Base-by-base conservation (phyloP, 1,140 invertebrate species). In the Drosophila kurseongensis region DNA sequence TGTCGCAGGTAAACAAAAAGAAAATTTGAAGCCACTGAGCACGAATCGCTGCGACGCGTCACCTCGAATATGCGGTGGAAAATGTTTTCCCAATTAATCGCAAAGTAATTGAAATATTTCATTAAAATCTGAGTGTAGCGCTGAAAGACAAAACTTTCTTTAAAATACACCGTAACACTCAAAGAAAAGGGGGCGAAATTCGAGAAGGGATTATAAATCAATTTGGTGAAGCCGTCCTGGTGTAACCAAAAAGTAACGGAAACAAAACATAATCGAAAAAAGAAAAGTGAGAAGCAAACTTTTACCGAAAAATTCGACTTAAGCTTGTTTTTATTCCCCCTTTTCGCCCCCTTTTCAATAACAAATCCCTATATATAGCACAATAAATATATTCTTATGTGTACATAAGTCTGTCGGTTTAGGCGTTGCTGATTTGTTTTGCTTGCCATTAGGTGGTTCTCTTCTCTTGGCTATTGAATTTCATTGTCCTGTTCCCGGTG, bases 71-170 rank as follows among this genome's bases (percentile, higher is more conserved):
- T 67, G 78, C 75, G 67, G 59, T 45, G 75, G 42, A 59, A 61
- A 75, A 65, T 78, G 51, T 51, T 62, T 50, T 52, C 63, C 66
- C 79, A 77, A 86, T 83, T 88, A 86, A 86, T 86, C 78, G 84
- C 63, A 83, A 83, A 88, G 79, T 88, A 88, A 86, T 88, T 88
- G 83, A 66, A 83, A 81, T 88, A 83, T 88, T 72, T 76, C 79
- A 86, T 88, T 88, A 83, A 77, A 75, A 76, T 61, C 71, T 57
- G 56, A 41, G 41, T 35, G 16, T 13, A 41, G 6, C 9, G 55
- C 36, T 57, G 42, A 41, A 54, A 54, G 29, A 48, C 74, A 68
- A 59, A 59, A 76, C 62, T 66, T 56, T 66, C 38, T 41, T 48
- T 38, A 50, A 67, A 73, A 47, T 57, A 54, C 40, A n/a, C 63